These are phyloP conservation scores for Calvadosia cruxmelitensis DNA, from an alignment of 30 jellyfish, hydroid and myxozoan species.

Conservation along the genomic window DNA sequence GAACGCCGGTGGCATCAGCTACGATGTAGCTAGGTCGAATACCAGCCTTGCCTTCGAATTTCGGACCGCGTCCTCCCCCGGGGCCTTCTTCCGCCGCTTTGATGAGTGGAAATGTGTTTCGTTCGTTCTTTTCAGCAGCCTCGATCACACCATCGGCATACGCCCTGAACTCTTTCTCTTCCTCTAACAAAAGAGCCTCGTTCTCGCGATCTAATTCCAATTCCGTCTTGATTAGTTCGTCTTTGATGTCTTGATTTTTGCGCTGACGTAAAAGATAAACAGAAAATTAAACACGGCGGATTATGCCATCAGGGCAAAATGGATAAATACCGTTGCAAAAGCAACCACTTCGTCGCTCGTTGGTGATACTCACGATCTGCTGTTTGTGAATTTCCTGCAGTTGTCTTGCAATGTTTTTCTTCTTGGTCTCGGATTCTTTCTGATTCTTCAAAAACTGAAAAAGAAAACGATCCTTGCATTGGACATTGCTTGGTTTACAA, in stretches of 20 bases:
- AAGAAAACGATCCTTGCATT: no score
- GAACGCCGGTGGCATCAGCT: constrained; percentile 90
- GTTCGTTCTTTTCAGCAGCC: constrained; percentile 46
- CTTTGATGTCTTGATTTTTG: no score
- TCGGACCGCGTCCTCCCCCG: constrained; percentile 98
- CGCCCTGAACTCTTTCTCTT: constrained; percentile 73
- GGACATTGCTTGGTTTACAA: no score
- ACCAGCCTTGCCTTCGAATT: constrained; percentile 88
- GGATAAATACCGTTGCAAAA: no score
- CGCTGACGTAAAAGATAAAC: no score
- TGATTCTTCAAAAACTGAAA: not conserved
- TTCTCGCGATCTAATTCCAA: constrained; percentile 53
- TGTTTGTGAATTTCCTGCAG: constrained; percentile 30
- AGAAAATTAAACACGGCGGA: no score
- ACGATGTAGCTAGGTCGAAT: constrained; percentile 91
- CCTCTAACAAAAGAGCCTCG: constrained; percentile 44
- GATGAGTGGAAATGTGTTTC: constrained; percentile 65
- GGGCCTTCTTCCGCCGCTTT: constrained; percentile 93
- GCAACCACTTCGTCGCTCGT: no score
- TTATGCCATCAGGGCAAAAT: no score
- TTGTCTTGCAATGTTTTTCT: not conserved
- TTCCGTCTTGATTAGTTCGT: constrained; percentile 11
- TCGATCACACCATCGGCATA: constrained; percentile 71
- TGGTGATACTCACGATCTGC: constrained; percentile 88
- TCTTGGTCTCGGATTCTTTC: constrained; percentile 20